Conservation (phyloP, 1,140 invertebrate species). For the Magallana angulata region DNA sequence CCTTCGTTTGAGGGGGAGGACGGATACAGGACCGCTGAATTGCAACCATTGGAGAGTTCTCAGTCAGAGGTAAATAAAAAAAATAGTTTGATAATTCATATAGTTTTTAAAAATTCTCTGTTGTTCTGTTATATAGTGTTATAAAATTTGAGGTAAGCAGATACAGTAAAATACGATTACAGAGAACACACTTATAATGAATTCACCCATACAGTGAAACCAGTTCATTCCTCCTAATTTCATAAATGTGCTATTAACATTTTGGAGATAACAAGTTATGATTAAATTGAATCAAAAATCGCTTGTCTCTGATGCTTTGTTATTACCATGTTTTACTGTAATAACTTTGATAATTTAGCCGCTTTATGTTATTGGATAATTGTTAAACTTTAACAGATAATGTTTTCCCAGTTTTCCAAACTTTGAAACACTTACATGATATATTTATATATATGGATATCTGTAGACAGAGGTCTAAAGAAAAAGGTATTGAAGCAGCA, state of each 20-base stretch:
- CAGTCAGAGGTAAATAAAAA: not conserved
- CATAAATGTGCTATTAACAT: too few species aligned
- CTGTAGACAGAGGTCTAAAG: slow-evolving; percentile 5
- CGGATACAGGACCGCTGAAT: slow-evolving; percentile 30
- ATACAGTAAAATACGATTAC: not conserved
- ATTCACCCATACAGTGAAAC: too few species aligned
- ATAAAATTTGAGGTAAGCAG: not conserved
- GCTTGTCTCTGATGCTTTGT: too few species aligned
- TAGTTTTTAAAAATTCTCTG: not conserved
- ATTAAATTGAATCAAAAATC: too few species aligned
- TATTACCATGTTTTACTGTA: too few species aligned
- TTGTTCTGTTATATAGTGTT: not conserved
- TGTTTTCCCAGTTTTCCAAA: not conserved
- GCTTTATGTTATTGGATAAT: not conserved
- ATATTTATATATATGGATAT: not conserved
- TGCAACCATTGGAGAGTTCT: slow-evolving; percentile 29
- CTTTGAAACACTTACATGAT: too few species aligned
- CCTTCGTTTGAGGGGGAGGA: not conserved
- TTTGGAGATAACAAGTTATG: too few species aligned
- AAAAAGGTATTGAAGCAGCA: not conserved
- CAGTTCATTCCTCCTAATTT: too few species aligned
- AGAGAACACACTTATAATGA: too few species aligned
- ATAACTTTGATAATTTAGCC: too few species aligned
- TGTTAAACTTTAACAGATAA: not conserved
- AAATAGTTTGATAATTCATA: too few species aligned